phyloP scores from a whole-genome alignment of 2,797 vertebrate genomes.

The Alauda arvensis region DNA sequence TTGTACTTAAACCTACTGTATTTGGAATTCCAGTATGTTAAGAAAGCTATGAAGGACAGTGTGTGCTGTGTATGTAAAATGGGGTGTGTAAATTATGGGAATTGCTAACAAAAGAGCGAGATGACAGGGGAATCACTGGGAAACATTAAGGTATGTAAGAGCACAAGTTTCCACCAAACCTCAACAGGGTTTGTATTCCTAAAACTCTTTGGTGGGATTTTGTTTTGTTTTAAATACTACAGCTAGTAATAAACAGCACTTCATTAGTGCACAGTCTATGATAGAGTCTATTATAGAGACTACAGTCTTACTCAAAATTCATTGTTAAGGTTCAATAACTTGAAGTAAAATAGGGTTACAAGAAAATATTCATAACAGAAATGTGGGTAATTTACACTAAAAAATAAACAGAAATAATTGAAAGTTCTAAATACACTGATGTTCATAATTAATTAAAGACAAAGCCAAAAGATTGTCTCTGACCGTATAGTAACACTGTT shows the following conservation, averaged over 20 bases:
- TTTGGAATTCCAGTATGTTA: background rate
- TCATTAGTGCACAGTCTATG: background rate
- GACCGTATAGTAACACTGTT: background rate
- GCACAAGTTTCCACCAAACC: background rate
- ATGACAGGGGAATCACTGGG: background rate
- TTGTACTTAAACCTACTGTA: background rate
- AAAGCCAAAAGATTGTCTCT: background rate
- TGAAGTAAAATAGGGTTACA: background rate
- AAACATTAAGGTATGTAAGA: background rate
- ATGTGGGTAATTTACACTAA: background rate
- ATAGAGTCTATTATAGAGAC: too few species aligned
- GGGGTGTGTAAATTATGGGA: background rate
- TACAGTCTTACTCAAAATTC: background rate
- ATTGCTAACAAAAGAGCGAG: background rate
- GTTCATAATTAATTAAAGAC: background rate
- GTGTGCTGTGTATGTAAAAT: background rate
- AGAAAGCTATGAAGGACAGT: background rate
- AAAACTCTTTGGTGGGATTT: background rate
- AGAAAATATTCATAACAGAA: background rate
- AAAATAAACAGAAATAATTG: background rate
- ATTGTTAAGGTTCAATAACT: background rate
- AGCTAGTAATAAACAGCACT: background rate
- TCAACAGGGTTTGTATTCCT: background rate
- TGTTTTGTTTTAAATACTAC: background rate
- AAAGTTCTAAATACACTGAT: background rate